Percentiles rank a stretch among this genome's conserved stretches.
Conservation (phyloP, 2,888 invertebrate species). For the Nomada flava region DNA sequence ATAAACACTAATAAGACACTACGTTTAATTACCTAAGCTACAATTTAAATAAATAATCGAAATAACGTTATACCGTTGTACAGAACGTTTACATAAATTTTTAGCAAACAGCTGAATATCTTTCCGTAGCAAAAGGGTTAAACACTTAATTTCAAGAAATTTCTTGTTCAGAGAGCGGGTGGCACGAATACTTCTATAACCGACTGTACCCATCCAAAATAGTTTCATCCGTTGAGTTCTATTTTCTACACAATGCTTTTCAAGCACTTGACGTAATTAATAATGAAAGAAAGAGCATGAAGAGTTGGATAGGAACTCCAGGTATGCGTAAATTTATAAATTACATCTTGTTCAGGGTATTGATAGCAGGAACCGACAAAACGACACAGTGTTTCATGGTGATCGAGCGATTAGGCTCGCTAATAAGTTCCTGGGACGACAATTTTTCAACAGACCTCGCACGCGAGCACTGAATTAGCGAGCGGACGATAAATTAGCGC, state of each 20-base stretch:
- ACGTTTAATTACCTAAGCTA: too few species aligned
- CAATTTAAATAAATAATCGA: too few species aligned
- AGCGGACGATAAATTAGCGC: constrained; percentile 41
- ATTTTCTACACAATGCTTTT: neutral
- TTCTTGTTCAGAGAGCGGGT: too few species aligned
- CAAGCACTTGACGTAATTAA: neutral
- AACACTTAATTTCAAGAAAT: neutral
- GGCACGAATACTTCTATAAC: too few species aligned
- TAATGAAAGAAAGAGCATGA: constrained; percentile 3
- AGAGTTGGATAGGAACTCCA: constrained; percentile 15
- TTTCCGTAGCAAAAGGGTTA: too few species aligned
- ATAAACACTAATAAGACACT: too few species aligned
- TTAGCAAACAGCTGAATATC: too few species aligned
- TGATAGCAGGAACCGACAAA: constrained; percentile 26
- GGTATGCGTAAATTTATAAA: constrained; percentile 18
- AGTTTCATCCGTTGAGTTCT: neutral
- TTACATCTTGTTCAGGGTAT: constrained; percentile 18
- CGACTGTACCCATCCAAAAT: neutral
- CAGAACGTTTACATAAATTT: too few species aligned
- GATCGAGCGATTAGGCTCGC: constrained; percentile 39
- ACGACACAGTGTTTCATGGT: constrained; percentile 26
- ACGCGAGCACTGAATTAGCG: constrained; percentile 49
- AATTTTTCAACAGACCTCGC: constrained; percentile 26
- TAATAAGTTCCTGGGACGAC: constrained; percentile 1
- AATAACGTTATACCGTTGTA: too few species aligned